Conservation (phyloP, 2,797 vertebrate genomes). For the Tympanoctomys barrerae region DNA sequence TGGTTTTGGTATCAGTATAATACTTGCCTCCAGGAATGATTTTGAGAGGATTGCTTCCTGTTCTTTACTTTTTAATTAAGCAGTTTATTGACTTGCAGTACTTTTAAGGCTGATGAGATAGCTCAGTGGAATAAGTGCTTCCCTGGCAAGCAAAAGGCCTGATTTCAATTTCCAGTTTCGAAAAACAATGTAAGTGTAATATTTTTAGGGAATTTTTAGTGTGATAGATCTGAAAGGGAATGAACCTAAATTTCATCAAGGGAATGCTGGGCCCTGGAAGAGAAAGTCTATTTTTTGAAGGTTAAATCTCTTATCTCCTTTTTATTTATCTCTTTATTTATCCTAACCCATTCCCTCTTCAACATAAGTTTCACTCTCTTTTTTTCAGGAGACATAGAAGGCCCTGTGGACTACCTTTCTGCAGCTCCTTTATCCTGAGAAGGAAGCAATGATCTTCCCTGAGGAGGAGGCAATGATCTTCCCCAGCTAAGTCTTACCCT, state of each 20-base stretch:
- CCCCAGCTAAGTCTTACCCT: not conserved
- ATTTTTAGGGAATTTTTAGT: not conserved
- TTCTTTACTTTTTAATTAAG: not conserved
- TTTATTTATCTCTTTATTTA: not conserved
- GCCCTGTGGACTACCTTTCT: not conserved
- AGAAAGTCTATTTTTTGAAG: not conserved
- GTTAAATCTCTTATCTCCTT: not conserved
- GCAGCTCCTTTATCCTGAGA: not conserved
- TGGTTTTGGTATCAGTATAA: too few relatives aligned
- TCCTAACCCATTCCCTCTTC: not conserved
- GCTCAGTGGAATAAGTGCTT: too few relatives aligned
- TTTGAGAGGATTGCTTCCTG: not conserved
- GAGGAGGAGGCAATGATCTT: not conserved
- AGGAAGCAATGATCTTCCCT: not conserved
- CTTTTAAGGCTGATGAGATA: too few relatives aligned
- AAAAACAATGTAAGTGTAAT: too few relatives aligned
- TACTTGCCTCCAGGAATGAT: too few relatives aligned
- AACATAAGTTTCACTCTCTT: not conserved
- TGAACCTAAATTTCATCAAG: not conserved
- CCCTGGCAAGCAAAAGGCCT: too few relatives aligned
- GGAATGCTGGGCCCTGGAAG: not conserved
- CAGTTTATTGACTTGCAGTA: not conserved
- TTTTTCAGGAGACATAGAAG: not conserved
- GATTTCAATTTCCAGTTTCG: too few relatives aligned
- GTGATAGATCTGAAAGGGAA: not conserved